These are phyloP conservation scores for Melanophora roralis DNA, from an alignment of 2,888 invertebrate genomes.

Conservation along the genomic window DNA sequence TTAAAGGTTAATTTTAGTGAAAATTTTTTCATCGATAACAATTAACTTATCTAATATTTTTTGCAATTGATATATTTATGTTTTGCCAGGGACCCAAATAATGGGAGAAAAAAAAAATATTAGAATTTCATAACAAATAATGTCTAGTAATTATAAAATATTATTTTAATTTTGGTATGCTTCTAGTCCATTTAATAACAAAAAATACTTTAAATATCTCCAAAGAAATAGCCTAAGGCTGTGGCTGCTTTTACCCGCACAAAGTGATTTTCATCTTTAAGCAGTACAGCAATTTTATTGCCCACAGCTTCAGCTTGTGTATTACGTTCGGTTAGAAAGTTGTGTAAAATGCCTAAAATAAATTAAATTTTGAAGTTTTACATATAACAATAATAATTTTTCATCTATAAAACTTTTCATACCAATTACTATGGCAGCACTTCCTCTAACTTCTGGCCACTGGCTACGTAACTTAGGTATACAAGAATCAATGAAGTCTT, in stretches of 20 bases:
- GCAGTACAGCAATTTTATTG: constrained; percentile 73
- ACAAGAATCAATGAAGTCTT: constrained; percentile 77
- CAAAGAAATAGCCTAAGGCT: constrained; percentile 76
- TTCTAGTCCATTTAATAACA: constrained; percentile 29
- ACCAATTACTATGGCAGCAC: constrained; percentile 77
- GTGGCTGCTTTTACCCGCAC: constrained; percentile 75
- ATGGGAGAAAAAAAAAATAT: too few relatives aligned
- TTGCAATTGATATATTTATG: too few relatives aligned
- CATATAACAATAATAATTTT: too few relatives aligned
- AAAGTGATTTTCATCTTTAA: constrained; percentile 74
- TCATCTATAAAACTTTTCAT: constrained; percentile 22
- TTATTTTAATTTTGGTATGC: constrained; percentile 37
- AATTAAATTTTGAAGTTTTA: too few relatives aligned
- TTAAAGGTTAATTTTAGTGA: too few relatives aligned
- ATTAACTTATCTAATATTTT: too few relatives aligned
- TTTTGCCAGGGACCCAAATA: too few relatives aligned
- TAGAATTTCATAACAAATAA: neutral
- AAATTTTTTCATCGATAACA: constrained; percentile 1
- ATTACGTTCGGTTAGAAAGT: constrained; percentile 73
- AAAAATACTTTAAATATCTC: constrained; percentile 69
- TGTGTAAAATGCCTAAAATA: constrained; percentile 72
- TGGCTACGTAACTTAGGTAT: constrained; percentile 77
- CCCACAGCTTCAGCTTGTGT: constrained; percentile 74
- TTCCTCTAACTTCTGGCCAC: constrained; percentile 76
- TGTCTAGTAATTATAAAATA: neutral